phyloP scores from a whole-genome alignment of 2,113 vertebrate species.

The Setophaga petechia region DNA sequence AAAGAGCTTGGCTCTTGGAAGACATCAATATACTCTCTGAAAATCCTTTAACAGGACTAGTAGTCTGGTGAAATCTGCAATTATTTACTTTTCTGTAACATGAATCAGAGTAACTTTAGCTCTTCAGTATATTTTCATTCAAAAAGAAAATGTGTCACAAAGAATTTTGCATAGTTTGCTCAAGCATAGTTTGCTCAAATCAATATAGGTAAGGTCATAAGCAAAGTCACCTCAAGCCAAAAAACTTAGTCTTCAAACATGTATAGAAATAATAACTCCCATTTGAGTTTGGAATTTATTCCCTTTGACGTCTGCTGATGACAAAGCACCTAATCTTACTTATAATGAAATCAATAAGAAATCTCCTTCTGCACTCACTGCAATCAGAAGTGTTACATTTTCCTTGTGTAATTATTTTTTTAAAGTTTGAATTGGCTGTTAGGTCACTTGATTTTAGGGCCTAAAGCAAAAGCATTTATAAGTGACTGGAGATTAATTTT shows the following conservation, averaged over 20 bases:
- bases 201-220: background rate
- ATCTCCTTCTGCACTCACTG: background rate
- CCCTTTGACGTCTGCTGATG: background rate
- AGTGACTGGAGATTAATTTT: constrained; percentile 38
- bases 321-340: background rate
- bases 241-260: background rate
- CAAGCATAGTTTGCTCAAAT: background rate
- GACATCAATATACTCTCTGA: background rate
- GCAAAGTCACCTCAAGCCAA: background rate
- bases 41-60: background rate
- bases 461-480: constrained; percentile 35
- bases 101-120: background rate
- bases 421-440: background rate
- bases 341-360: background rate
- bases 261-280: background rate
- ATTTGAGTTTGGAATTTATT: background rate
- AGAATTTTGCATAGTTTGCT: background rate
- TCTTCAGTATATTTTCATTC: background rate
- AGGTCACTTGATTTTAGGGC: constrained; percentile 19
- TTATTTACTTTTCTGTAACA: background rate
- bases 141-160: background rate
- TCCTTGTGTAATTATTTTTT: background rate
- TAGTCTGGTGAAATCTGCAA: background rate
- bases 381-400: background rate
- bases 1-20: background rate